Evolutionary conservation across 2,888 invertebrate genomes (phyloP), one percentile per base, ranked within the genome.

Genomic region (Drosophila engyochracea): DNA sequence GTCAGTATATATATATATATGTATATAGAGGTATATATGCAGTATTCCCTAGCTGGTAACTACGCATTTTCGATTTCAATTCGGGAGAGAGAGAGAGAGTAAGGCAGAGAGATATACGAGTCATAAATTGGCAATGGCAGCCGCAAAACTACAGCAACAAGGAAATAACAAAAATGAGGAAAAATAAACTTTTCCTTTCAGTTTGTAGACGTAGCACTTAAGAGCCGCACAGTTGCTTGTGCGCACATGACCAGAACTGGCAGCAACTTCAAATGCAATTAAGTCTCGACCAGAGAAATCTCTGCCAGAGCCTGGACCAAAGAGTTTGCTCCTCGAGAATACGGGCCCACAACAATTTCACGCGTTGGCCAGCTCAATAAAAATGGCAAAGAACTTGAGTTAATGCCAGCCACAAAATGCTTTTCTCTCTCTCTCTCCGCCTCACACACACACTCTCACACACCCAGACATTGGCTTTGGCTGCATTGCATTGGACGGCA

Each of bases 21-120:
- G 25, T 63, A 25, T 51, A 30, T 14, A 47, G 16, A 4, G 16
- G 16, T 64, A 31, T 67, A 31, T 28, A 44, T 76, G 51, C 44
- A 49, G 59, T 73, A 81, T 84, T 79, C 89, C 86, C 89, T 67
- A 59, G 90, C 67, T 62, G 59, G 61, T 28, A 58, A 28, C 67
- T 70, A 78, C 89, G 89, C 82, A 90, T 90, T 88, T 88, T 88
- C 91, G 87, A 90, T 90, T 87, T 87, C 82, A 83, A 80, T 85
- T 81, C 74, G 79, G 78, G 70, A 78, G 74, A 76, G 71, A 71
- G 79, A 78, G 73, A 78, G 74, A 76, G 71, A 68, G 78, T 61
- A 70, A 66, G 65, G 64, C 41, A 65, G 76, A 67, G 39, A 71
- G 54, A 31, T 53, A 51, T 53, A 35, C 44, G 35, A 25, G 58